Base-by-base conservation (phyloP, 1,140 invertebrate genomes). In the Steinernema feltiae region DNA sequence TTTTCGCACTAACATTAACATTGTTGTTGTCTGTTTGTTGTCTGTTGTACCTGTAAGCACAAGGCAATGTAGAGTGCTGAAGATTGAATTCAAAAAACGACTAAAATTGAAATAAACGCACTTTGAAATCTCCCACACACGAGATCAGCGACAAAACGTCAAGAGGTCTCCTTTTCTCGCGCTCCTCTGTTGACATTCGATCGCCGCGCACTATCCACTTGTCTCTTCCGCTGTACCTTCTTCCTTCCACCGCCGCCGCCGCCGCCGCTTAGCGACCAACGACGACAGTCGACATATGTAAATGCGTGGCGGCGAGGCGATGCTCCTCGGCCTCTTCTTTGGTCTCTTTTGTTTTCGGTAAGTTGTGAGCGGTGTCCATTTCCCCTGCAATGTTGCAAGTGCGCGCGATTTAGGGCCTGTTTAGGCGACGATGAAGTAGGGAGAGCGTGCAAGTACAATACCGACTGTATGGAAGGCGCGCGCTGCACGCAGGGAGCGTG, bases 401-500 rank as follows among this genome's bases (percentile, higher is more conserved):
- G 18, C 1, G 27, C 32, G 12, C 0, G 1, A 21, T 73, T 69
- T 46, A 77, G 72, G 72, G 3, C 3, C 48, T 18, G 63, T 30
- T 41, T 41, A 41, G 35, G 7, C 18, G 35, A 41, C 21, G 69
- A 71, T 30, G n/a, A n/a, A n/a, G 7, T 77, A 1, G 76, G 70
- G 21, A 73, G 72, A 31, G 32, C 48, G 63, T 77, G 76, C 21
- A 32, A 30, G 2, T 41, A 53, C 17, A 73, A 77, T 27, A 70
- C 48, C 0, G 72, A 77, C 48, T 77, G 76, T 69, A 73, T 74
- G 1, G 30, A 63, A 27, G 76, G 72, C 21, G 76, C 76, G 1
- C 48, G 41, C 41, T 77, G 76, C 48, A 30, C 46, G 15, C 73
- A 74, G n/a, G 76, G 76, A 30, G 63, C 32, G 1, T 77, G 76